Percentiles rank a stretch among this genome's conserved stretches.
Conservation (phyloP, 2,113 vertebrate genomes). For the Lycaon pictus region DNA sequence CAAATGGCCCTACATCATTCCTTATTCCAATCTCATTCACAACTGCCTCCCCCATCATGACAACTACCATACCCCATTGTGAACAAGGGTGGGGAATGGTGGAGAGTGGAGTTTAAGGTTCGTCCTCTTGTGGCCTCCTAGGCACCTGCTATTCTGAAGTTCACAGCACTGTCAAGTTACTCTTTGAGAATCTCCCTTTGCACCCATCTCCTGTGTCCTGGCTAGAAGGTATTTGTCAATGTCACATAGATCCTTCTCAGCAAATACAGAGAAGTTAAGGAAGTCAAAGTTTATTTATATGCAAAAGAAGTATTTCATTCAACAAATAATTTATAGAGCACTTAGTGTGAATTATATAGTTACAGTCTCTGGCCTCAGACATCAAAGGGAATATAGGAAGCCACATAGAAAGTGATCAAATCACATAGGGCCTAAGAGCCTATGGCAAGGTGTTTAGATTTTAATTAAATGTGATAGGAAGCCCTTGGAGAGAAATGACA, state of each 20-base stretch:
- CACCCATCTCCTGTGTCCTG: accelerated
- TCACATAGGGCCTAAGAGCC: background rate
- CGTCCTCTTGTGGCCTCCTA: background rate
- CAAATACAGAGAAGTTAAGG: background rate
- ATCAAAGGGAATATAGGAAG: background rate
- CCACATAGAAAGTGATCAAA: background rate
- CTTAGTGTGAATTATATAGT: background rate
- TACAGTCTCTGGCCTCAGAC: background rate
- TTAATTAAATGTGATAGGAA: conserved; percentile 19
- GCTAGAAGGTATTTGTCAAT: background rate
- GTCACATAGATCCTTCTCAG: background rate
- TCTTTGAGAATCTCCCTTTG: background rate
- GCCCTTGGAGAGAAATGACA: background rate
- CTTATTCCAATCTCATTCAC: background rate
- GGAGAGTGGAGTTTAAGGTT: background rate
- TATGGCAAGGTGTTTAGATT: background rate
- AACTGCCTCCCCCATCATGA: background rate
- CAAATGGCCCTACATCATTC: background rate
- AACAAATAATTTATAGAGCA: background rate
- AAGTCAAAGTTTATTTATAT: background rate
- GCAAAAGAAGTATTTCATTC: background rate
- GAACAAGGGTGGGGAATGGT: background rate
- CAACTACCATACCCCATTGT: background rate
- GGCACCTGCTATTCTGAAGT: background rate
- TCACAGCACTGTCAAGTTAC: background rate